Evolutionary conservation across 2,113 vertebrate species (phyloP).

Genomic region (Thymallus thymallus): DNA sequence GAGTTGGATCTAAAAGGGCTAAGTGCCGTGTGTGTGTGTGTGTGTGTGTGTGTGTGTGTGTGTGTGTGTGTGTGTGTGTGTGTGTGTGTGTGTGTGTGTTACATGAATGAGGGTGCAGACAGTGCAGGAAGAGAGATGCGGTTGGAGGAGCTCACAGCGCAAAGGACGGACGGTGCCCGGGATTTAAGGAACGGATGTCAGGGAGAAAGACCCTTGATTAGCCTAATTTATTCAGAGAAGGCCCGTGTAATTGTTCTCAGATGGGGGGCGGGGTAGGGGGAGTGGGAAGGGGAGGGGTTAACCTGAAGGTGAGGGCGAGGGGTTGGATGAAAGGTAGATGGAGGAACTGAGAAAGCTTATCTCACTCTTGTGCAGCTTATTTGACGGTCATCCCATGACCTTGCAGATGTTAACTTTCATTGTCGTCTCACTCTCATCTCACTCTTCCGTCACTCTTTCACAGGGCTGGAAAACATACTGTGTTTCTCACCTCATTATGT

Average conservation of each 20-base stretch:
- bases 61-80: too few species aligned
- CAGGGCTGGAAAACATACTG: too few species aligned
- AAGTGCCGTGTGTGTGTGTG: background rate
- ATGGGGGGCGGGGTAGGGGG: constrained; percentile 14
- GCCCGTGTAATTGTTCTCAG: constrained; percentile 27
- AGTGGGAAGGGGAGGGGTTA: background rate
- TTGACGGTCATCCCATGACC: too few species aligned
- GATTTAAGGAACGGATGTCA: constrained; percentile 15
- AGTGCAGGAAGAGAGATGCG: constrained; percentile 2
- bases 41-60: too few species aligned
- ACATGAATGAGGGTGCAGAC: background rate
- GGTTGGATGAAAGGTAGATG: background rate
- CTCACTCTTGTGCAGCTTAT: background rate
- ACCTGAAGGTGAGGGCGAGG: background rate
- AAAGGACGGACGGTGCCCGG: background rate
- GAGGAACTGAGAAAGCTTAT: background rate
- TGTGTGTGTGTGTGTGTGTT: too few species aligned
- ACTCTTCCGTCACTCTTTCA: too few species aligned
- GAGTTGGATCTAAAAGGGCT: background rate
- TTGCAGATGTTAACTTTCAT: too few species aligned
- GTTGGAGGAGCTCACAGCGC: background rate
- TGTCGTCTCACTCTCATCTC: too few species aligned
- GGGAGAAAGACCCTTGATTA: constrained; percentile 13
- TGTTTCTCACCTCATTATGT: too few species aligned
- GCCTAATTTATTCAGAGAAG: constrained; percentile 28